These are phyloP conservation scores for Corythaixoides concolor DNA, from an alignment of 2,113 vertebrate species.

Conservation along the genomic window DNA sequence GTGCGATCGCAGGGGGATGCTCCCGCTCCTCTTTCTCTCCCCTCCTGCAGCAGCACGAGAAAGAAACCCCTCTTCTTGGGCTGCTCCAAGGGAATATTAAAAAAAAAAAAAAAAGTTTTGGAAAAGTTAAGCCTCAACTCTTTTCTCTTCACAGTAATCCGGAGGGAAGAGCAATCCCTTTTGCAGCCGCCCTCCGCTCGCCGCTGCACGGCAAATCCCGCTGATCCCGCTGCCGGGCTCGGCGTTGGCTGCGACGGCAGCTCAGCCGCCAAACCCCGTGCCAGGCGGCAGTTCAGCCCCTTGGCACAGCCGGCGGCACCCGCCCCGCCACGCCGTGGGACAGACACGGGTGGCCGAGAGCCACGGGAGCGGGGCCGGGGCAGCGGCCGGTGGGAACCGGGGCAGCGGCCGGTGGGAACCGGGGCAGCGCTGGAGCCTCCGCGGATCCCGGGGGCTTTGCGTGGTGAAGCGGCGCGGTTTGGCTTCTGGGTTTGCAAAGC, in stretches of 20 bases:
- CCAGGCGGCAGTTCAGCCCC: neutral
- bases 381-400: neutral
- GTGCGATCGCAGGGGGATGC: neutral
- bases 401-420: neutral
- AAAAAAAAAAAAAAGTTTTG: neutral
- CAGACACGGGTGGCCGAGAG: neutral
- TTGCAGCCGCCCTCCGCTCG: neutral
- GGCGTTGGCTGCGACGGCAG: neutral
- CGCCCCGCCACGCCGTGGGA: no score
- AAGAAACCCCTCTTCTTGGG: neutral
- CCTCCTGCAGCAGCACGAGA: neutral
- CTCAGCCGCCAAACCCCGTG: neutral
- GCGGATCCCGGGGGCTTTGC: neutral
- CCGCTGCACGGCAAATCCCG: accelerated
- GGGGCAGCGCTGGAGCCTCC: neutral
- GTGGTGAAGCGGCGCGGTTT: accelerated
- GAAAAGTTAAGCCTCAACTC: neutral
- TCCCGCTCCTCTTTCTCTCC: neutral
- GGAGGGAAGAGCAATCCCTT: neutral
- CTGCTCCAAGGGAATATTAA: neutral
- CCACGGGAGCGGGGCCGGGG: neutral
- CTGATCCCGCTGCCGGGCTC: neutral
- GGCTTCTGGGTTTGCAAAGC: neutral
- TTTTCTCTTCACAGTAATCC: no score
- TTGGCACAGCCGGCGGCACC: neutral